Evolutionary conservation across 2,113 vertebrate species (phyloP).

Genomic region (human): DNA sequence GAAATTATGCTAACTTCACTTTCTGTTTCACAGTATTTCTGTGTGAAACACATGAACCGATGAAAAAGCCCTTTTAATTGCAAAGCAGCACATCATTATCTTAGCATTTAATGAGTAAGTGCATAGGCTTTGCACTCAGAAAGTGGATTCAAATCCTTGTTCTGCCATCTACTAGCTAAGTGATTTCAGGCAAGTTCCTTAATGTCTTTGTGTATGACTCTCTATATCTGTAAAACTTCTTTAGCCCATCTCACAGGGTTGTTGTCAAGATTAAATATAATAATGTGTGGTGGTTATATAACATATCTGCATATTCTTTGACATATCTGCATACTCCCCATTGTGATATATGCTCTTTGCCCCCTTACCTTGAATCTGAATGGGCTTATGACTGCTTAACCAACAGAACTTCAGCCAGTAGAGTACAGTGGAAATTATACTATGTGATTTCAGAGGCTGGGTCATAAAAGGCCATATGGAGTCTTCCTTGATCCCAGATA

Average conservation of each 20-base stretch:
- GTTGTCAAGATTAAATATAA: not conserved
- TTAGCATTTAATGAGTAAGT: not conserved
- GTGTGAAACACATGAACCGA: not conserved
- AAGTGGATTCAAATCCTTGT: not conserved
- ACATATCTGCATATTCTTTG: not conserved
- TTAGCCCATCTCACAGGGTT: not conserved
- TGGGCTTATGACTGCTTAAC: not conserved
- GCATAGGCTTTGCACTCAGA: not conserved
- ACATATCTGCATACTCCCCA: not conserved
- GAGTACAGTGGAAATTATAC: not conserved
- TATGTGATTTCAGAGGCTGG: not conserved
- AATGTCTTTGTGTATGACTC: not conserved
- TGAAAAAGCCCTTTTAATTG: not conserved
- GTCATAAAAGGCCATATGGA: not conserved
- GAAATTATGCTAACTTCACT: not conserved
- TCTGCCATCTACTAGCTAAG: not conserved
- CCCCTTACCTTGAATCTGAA: not conserved
- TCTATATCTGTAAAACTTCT: not conserved
- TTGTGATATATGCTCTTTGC: not conserved
- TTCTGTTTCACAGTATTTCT: not conserved
- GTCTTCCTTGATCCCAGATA: not conserved
- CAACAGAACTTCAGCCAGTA: not conserved
- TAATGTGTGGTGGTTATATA: not conserved
- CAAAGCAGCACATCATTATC: not conserved
- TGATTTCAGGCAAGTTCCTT: not conserved